Percentiles rank a stretch among this genome's conserved stretches.
Conservation (phyloP, 2,113 vertebrate genomes). For the Mellivora capensis region DNA sequence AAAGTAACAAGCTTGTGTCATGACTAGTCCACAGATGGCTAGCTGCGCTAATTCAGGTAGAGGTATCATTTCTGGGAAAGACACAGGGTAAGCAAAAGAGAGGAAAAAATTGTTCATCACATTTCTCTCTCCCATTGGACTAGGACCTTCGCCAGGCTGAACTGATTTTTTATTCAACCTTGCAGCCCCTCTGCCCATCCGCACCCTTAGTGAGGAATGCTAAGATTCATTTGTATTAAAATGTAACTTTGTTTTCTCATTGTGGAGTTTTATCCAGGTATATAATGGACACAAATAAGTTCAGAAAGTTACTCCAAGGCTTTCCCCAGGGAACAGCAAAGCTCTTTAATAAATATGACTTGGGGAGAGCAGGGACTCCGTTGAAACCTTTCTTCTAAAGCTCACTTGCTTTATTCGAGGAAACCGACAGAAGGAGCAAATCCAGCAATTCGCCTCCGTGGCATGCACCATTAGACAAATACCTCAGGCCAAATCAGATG, state of each 20-base stretch:
- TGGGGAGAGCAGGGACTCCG: too few species aligned
- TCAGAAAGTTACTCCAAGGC: background rate
- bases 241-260: background rate
- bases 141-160: background rate
- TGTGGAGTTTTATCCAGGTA: background rate
- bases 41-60: fast-evolving
- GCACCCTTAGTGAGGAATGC: background rate
- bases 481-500: background rate
- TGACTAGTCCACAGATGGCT: fast-evolving
- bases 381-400: background rate
- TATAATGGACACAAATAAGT: background rate
- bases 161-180: background rate
- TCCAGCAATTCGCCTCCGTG: background rate
- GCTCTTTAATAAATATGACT: background rate
- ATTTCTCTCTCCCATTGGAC: too few species aligned
- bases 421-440: background rate
- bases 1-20: too few species aligned
- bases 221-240: background rate
- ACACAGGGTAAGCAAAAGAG: background rate
- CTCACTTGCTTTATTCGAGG: background rate
- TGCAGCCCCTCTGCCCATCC: too few species aligned
- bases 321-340: background rate
- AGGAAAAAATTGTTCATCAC: background rate
- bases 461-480: background rate
- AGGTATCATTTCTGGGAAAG: background rate